Conservation (phyloP, 1,140 invertebrate species). For the Pseudobourletiella spinata region DNA sequence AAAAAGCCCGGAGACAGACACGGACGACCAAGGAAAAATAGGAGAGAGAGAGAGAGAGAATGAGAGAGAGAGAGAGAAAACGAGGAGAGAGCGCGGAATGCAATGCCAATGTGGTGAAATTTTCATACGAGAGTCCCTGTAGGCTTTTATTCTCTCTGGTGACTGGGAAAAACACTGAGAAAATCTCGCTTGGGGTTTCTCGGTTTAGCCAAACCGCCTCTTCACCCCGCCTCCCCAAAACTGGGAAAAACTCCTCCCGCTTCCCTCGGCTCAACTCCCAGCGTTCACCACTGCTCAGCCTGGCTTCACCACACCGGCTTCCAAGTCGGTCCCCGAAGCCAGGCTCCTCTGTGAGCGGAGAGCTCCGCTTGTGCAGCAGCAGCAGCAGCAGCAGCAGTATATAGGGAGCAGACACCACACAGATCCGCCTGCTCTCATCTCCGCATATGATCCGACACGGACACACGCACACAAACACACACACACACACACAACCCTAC, state of each 20-base stretch:
- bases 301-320: not conserved
- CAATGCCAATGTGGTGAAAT: conserved; percentile 22
- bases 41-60: conserved; percentile 3
- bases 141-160: conserved; percentile 37
- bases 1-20: too few relatives aligned
- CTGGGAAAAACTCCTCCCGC: not conserved
- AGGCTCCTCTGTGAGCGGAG: not conserved
- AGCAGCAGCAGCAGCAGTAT: not conserved
- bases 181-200: conserved; percentile 37
- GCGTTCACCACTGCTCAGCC: not conserved
- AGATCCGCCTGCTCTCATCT: too few relatives aligned
- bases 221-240: not conserved
- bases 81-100: conserved; percentile 2
- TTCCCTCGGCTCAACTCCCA: not conserved
- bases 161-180: conserved; percentile 36
- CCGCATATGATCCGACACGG: too few relatives aligned
- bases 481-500: too few relatives aligned
- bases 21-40: not conserved
- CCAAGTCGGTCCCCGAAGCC: not conserved
- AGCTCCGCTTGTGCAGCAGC: not conserved
- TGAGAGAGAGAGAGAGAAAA: not conserved
- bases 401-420: not conserved
- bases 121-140: conserved; percentile 36
- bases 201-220: conserved; percentile 29
- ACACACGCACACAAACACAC: too few relatives aligned